Percentiles rank a stretch among this genome's conserved stretches.
phyloP scores from a whole-genome alignment of 1,140 invertebrate genomes.

The Muscidifurax raptorellus region DNA sequence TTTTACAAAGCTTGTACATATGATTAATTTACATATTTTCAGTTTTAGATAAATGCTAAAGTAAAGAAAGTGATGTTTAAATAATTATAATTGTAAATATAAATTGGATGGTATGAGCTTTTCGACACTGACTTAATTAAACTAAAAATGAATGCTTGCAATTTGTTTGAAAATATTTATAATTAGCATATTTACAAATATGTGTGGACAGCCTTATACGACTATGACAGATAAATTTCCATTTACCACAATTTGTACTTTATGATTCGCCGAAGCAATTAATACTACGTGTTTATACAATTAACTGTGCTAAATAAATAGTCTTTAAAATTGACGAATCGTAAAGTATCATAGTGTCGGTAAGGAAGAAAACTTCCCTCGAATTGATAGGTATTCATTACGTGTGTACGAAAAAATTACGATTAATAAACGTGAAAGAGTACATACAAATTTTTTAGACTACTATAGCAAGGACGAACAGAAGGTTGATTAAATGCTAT shows the following conservation, averaged over 20 bases:
- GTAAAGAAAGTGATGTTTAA: not conserved
- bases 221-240: not conserved
- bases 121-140: not conserved
- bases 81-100: not conserved
- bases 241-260: not conserved
- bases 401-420: not conserved
- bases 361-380: not conserved
- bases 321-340: not conserved
- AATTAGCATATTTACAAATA: not conserved
- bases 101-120: not conserved
- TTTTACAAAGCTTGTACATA: not conserved
- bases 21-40: not conserved
- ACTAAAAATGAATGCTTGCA: not conserved
- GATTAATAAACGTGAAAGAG: not conserved
- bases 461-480: not conserved
- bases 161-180: not conserved
- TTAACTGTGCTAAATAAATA: not conserved
- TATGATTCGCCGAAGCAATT: not conserved
- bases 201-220: not conserved
- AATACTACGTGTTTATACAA: not conserved
- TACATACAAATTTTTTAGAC: not conserved
- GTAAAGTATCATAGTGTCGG: not conserved
- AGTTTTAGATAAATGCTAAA: not conserved
- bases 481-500: not conserved
- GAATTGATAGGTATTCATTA: not conserved